Base-by-base conservation (phyloP, 2,797 vertebrate genomes). In the Lagorchestes hirsutus region DNA sequence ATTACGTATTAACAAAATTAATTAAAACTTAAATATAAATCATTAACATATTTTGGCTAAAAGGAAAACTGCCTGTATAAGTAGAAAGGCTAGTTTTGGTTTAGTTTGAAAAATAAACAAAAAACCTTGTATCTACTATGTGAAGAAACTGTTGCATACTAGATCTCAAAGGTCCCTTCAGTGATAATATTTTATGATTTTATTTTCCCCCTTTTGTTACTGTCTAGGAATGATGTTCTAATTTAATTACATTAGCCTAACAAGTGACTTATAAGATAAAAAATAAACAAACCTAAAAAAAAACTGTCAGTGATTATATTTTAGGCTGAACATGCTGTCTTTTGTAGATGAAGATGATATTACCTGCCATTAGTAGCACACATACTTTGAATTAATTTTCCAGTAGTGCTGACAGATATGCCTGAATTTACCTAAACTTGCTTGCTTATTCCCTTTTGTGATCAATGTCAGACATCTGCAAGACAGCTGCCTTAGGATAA, bases 291-390 rank as follows among this genome's bases (percentile, higher is more conserved):
- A 22, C 8, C 18, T 46, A 46, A 62, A 55, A 52, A n/a, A 28
- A n/a, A 28, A 93, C 34, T 12, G 92, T 55, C 54, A 92, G 92
- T 28, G 59, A 92, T 93, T 90, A 54, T 92, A 91, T 90, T 94
- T 93, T 93, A 55, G n/a, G 55, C 54, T 93, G 95, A 92, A 52
- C 91, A 82, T 87, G n/a, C 1, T 94, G 54, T 95, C 8, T 29
- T 93, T 87, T 95, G 29, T 24, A 87, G 22, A 28, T 28, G 24
- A 87, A 46, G 24, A 87, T 87, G 58, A 87, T 28, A 58, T 18
- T 57, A 82, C 91, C 93, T 50, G 95, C 92, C 91, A 93, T 91
- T 54, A 62, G 2, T 59, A 95, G 24, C 6, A 55, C 31, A 82
- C 92, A 50, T 62, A 93, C 31, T 96, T 93, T 90, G 54, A 87